Base-by-base conservation (phyloP, 23 tunicate genomes). In the Corella eumyota region DNA sequence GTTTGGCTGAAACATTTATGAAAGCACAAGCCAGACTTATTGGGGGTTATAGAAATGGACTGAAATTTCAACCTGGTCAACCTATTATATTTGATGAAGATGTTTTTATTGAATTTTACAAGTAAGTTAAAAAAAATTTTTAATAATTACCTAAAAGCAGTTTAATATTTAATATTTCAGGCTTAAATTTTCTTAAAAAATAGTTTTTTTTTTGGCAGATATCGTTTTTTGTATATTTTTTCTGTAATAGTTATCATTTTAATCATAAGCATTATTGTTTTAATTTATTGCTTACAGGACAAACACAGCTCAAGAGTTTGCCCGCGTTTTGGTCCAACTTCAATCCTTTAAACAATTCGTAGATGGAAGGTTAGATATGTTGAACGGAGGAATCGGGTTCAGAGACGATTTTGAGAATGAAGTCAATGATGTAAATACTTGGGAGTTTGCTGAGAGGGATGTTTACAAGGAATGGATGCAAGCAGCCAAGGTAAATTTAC, bases 271-370 rank as follows among this genome's bases (percentile, higher is more conserved):
- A n/a, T n/a, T n/a, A n/a, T n/a, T n/a, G n/a, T 40, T 40, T 15
- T 40, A 11, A 40, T 11, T 15, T 40, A 9, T 11, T 40, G 7
- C 36, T 17, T 57, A n/a, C 60, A 86, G 83, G 54, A 51, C 81
- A 11, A 45, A 65, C 2, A 62, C 84, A 11, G 62, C 56, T 4
- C 60, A 60, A 37, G 73, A 68, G 56, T 88, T 77, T 61, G 87
- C 87, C 3, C 64, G 64, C 20, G 31, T 51, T 5, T 50, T 87
- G 27, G 63, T 74, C 6, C 96, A 87, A 34, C 60, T 87, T 29
- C 96, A 87, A 50, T 34, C 77, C 0, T 87, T 87, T 60, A 72
- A 76, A 37, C 77, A 87, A 56, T 87, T 87, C 45, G 69, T 87
- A 7, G 96, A 87, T 21, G 77, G 84, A 0, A 66, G 96, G n/a